These are phyloP conservation scores for Dendrolimus houi DNA, from an alignment of 2,888 invertebrate genomes.

Conservation along the genomic window DNA sequence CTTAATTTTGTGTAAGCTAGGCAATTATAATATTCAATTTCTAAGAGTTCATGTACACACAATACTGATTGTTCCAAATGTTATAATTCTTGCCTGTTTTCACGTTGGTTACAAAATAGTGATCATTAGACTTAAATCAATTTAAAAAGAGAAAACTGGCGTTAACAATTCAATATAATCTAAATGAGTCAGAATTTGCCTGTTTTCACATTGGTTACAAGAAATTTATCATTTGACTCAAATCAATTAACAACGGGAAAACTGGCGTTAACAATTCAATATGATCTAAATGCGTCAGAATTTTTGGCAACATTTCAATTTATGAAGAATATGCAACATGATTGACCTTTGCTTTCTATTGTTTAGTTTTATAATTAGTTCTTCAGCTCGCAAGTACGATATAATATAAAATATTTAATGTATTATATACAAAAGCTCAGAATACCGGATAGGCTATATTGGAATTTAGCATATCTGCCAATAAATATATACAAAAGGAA, in stretches of 20 bases:
- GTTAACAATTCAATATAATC: neutral
- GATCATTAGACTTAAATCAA: neutral
- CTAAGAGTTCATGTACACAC: too few relatives aligned
- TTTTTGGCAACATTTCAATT: constrained; percentile 8
- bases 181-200: neutral
- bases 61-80: neutral
- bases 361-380: constrained; percentile 7
- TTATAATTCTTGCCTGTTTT: neutral
- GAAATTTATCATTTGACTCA: neutral
- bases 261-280: neutral
- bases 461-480: too few relatives aligned
- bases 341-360: constrained; percentile 5
- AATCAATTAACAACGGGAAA: neutral
- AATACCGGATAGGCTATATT: too few relatives aligned
- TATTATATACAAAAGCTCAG: neutral
- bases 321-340: constrained; percentile 3
- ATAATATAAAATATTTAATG: constrained; percentile 1
- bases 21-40: too few relatives aligned
- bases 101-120: too few relatives aligned
- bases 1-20: too few relatives aligned
- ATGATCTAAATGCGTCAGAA: neutral
- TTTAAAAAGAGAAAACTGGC: neutral
- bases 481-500: too few relatives aligned
- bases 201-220: too few relatives aligned
- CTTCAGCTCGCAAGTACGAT: neutral